Percentiles rank a stretch among this genome's conserved stretches.
Evolutionary conservation across 2,888 invertebrate genomes (phyloP).

Genomic region (Neoitamus cyanurus): DNA sequence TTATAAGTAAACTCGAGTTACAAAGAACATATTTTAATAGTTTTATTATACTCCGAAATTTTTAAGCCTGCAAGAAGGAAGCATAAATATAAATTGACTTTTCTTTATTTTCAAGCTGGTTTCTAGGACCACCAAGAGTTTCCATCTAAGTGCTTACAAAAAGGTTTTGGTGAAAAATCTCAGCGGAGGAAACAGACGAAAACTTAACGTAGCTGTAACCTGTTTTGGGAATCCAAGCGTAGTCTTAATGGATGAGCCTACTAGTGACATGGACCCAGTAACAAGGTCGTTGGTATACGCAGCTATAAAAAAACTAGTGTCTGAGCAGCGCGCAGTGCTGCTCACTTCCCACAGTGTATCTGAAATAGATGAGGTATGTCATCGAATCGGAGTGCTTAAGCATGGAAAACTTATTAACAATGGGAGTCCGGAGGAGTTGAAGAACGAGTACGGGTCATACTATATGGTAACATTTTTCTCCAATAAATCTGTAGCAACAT

Average conservation of each 20-base stretch:
- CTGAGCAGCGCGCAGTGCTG: constrained; percentile 62
- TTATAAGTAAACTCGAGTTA: too few species aligned
- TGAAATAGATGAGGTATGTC: constrained; percentile 65
- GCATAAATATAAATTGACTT: neutral
- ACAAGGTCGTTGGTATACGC: constrained; percentile 64
- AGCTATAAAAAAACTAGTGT: constrained; percentile 61
- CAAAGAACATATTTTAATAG: too few species aligned
- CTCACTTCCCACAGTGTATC: constrained; percentile 66
- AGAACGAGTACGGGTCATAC: constrained; percentile 62
- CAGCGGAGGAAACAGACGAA: constrained; percentile 79
- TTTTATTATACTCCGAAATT: too few species aligned
- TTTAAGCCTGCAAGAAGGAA: too few species aligned
- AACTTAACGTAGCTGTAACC: constrained; percentile 80
- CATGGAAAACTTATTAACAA: constrained; percentile 63
- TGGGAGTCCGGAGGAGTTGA: constrained; percentile 61
- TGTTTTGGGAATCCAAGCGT: constrained; percentile 78
- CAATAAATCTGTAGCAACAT: constrained; percentile 57
- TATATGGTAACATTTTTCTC: constrained; percentile 63
- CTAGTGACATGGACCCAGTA: constrained; percentile 77
- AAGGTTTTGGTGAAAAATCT: constrained; percentile 64
- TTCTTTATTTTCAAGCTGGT: constrained; percentile 55
- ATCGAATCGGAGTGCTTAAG: constrained; percentile 64
- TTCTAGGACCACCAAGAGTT: constrained; percentile 60
- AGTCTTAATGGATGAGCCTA: constrained; percentile 81
- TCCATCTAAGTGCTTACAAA: constrained; percentile 63